Percentiles rank a stretch among this genome's conserved stretches.
Evolutionary conservation across 2,797 vertebrate species (phyloP).

Genomic region (Hemitrygon akajei): DNA sequence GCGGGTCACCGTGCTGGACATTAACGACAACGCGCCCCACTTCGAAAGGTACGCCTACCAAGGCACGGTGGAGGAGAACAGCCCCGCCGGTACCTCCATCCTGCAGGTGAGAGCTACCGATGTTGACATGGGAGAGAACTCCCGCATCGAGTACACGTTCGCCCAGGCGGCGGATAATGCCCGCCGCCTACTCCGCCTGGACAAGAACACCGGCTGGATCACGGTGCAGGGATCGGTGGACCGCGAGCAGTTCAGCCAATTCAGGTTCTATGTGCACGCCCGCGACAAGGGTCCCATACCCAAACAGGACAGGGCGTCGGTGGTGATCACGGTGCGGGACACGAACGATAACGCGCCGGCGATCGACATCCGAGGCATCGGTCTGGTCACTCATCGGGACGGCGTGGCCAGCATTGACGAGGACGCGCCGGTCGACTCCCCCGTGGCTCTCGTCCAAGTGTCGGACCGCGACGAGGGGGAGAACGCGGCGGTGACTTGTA

Average conservation of each 20-base stretch:
- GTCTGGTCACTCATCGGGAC: constrained; percentile 82
- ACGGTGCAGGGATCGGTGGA: constrained; percentile 84
- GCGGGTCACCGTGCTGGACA: constrained; percentile 84
- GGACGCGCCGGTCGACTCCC: constrained; percentile 83
- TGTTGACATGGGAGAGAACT: constrained; percentile 80
- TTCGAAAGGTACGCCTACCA: constrained; percentile 83
- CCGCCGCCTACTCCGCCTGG: constrained; percentile 79
- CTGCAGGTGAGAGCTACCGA: constrained; percentile 94
- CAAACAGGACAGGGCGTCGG: constrained; percentile 77
- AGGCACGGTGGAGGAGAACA: constrained; percentile 83
- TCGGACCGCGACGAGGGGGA: constrained; percentile 90
- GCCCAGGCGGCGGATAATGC: constrained; percentile 77
- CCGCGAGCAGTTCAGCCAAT: constrained; percentile 77
- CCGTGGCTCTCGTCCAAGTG: constrained; percentile 90
- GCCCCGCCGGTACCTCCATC: constrained; percentile 83
- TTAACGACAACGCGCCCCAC: constrained; percentile 87
- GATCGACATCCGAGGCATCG: constrained; percentile 92
- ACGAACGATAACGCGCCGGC: constrained; percentile 86
- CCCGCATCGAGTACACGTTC: constrained; percentile 85
- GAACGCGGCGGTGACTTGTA: constrained; percentile 89
- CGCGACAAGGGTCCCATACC: constrained; percentile 84
- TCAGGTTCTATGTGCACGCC: constrained; percentile 84
- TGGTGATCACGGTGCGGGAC: constrained; percentile 79
- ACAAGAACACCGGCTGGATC: constrained; percentile 78
- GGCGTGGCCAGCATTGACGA: constrained; percentile 93